Conservation (phyloP, 2,113 vertebrate species). For the Ophiodon elongatus region DNA sequence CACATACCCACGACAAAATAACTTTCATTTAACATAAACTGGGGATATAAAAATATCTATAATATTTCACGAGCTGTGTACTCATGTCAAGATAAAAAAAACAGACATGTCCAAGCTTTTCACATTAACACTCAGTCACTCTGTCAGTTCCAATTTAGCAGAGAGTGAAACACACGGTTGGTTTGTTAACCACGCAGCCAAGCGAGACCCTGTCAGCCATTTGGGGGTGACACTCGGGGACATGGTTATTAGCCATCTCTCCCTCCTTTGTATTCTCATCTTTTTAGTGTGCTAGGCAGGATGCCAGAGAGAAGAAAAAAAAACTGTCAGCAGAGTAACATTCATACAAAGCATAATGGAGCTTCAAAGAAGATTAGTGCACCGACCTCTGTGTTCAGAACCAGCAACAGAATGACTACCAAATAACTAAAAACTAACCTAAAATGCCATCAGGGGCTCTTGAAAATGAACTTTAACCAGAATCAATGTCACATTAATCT, state of each 20-base stretch:
- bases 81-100: not conserved
- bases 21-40: not conserved
- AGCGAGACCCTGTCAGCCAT: conserved; percentile 52
- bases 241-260: conserved; percentile 56
- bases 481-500: conserved; percentile 5
- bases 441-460: conserved; percentile 33
- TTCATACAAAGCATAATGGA: conserved; percentile 29
- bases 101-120: not conserved
- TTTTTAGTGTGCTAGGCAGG: conserved; percentile 33
- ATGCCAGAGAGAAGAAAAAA: conserved; percentile 39
- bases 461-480: conserved; percentile 10
- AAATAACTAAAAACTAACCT: conserved; percentile 51
- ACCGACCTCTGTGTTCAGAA: not conserved
- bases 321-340: conserved; percentile 34
- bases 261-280: conserved; percentile 31
- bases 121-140: not conserved
- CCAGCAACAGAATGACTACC: conserved; percentile 15
- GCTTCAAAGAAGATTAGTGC: conserved; percentile 30
- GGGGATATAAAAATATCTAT: not conserved
- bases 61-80: not conserved
- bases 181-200: conserved; percentile 53
- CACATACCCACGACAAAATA: not conserved
- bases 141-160: conserved; percentile 53
- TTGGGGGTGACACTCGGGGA: conserved; percentile 37
- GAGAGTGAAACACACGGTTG: conserved; percentile 28